These are phyloP conservation scores for Motacilla tschutschensis DNA, from an alignment of 2,113 vertebrate genomes.

Conservation along the genomic window DNA sequence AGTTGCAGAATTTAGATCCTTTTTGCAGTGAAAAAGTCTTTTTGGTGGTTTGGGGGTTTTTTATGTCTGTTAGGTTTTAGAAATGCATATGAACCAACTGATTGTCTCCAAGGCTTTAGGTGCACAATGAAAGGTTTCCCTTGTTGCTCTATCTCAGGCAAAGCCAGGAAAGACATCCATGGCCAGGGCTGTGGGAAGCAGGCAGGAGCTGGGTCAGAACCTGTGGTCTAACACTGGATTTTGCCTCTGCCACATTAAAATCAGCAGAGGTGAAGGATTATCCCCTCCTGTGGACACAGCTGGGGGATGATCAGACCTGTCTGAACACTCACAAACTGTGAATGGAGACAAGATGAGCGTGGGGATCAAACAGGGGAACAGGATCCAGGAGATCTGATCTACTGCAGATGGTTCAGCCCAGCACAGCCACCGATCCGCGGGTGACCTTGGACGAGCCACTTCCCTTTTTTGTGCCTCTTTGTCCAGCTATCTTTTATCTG, in stretches of 20 bases:
- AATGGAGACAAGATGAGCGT: accelerated
- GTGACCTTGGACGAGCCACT: conserved; percentile 1
- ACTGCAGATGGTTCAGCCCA: neutral
- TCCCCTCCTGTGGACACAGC: neutral
- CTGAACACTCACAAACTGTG: neutral
- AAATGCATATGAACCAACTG: neutral
- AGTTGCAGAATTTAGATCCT: conserved; percentile 19
- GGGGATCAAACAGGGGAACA: neutral
- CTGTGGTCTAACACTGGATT: neutral
- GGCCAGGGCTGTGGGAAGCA: neutral
- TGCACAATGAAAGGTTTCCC: neutral
- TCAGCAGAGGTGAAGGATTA: neutral
- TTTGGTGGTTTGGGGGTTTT: neutral
- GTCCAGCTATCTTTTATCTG: conserved; percentile 34
- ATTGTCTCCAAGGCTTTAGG: neutral
- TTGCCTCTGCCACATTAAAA: neutral
- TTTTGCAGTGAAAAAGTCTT: neutral
- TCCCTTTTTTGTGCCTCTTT: conserved; percentile 42
- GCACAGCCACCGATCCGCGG: neutral
- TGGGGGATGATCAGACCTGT: neutral
- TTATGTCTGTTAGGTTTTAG: neutral
- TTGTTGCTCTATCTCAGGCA: neutral
- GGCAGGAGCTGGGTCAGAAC: neutral
- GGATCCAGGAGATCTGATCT: neutral
- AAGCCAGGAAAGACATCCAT: neutral